phyloP scores from a whole-genome alignment of 1,140 invertebrate species.

The Sinella curviseta region DNA sequence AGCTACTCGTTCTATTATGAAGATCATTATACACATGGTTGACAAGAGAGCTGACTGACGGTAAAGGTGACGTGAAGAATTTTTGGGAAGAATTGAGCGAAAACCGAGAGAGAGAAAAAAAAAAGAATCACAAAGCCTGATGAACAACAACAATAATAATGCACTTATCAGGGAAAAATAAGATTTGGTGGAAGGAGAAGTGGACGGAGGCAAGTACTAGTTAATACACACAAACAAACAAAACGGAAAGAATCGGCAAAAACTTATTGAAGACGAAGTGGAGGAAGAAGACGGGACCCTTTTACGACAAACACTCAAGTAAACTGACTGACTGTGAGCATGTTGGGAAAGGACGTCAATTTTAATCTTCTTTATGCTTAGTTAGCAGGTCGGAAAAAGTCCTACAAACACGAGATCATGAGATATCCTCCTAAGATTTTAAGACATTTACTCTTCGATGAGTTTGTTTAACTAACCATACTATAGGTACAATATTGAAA shows the following conservation, averaged over 20 bases:
- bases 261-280: too few species aligned
- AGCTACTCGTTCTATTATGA: too few species aligned
- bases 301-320: too few species aligned
- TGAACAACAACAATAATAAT: too few species aligned
- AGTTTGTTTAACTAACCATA: conserved; percentile 25
- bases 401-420: neutral
- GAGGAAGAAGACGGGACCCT: neutral
- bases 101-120: neutral
- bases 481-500: neutral
- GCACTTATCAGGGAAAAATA: too few species aligned
- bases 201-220: too few species aligned
- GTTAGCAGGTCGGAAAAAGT: conserved; percentile 4
- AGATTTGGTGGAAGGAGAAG: too few species aligned
- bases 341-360: conserved; percentile 18
- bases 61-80: conserved; percentile 1
- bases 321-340: too few species aligned
- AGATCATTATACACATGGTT: neutral
- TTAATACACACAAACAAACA: neutral
- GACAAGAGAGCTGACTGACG: conserved; percentile 2
- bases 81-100: conserved; percentile 8
- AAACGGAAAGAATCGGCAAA: neutral
- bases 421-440: conserved; percentile 8
- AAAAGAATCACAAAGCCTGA: neutral
- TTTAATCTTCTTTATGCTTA: neutral
- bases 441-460: conserved; percentile 11